Base-by-base conservation (phyloP, 2,797 vertebrate genomes). In the Kryptopterus vitreolus region DNA sequence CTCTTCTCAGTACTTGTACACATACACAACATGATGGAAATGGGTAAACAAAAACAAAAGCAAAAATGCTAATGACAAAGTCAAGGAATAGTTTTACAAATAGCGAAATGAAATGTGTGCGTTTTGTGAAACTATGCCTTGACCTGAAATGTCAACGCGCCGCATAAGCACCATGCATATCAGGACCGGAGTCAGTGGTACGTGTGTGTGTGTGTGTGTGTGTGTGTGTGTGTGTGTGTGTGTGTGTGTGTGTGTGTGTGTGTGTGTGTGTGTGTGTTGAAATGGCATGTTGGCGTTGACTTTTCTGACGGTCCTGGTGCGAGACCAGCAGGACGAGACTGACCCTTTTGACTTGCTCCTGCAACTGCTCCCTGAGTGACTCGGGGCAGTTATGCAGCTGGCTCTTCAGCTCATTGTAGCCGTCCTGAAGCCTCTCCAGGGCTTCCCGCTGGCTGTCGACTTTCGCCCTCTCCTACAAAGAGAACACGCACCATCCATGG, bases 381-480 rank as follows among this genome's bases (percentile, higher is more conserved):
- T 98, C 97, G 46, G 98, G 97, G 93, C 98, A 98, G 93, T 97
- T 97, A 94, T 95, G 95, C 86, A 98, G 96, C 94, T 97, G 97
- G 92, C 92, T 96, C 96, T 95, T 95, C 94, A 96, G 92, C 93
- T 98, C 96, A 91, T 93, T 92, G 93, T 94, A 95, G 90, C 94
- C 92, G 82, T 92, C 95, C 92, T 91, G 96, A 89, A 96, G 96
- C 89, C 94, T 94, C 92, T 96, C 95, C 92, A 99, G 94, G 90
- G 95, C 94, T 91, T 93, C 94, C 88, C 95, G 95, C 93, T 96
- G 96, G 15, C 93, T 93, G 91, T 97, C 97, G 92, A 99, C 92
- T 91, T 96, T 96, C 92, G 95, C 95, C 91, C 96, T 97, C 89
- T 96, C 97, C 98, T 99, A 94, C 93, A 95, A 93, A 91, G 90